A percentile compares a stretch with the other conserved stretches of the same genome.
Conservation (phyloP, 2,888 invertebrate species). For the Silvanus unidentatus region DNA sequence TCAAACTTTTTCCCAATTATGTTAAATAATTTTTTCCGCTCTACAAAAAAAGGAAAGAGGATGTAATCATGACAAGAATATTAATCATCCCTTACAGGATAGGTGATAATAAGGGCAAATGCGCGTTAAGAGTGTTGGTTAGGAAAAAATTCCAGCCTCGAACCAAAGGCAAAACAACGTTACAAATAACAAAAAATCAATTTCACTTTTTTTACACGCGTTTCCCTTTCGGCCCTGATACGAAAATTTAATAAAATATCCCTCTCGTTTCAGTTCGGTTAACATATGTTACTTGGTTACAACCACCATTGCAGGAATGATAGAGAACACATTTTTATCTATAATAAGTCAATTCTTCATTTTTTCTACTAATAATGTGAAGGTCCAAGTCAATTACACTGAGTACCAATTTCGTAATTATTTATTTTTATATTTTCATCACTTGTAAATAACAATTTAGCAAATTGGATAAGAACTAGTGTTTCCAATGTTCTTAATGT, state of each 20-base stretch:
- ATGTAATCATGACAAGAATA: conserved; percentile 1
- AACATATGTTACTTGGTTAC: conserved; percentile 11
- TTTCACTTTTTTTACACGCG: not conserved
- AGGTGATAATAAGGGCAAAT: not conserved
- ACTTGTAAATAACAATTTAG: conserved; percentile 4
- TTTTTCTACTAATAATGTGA: conserved; percentile 9
- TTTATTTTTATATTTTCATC: conserved; percentile 6
- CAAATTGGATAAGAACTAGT: conserved; percentile 5
- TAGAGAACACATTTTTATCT: conserved; percentile 7
- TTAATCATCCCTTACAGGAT: not conserved
- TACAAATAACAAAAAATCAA: not conserved
- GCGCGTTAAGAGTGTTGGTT: too few relatives aligned
- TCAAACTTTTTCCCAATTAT: too few relatives aligned
- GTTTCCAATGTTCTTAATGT: too few relatives aligned
- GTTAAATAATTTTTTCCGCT: too few relatives aligned
- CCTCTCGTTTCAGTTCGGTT: not conserved
- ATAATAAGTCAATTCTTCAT: conserved; percentile 8
- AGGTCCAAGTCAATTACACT: not conserved
- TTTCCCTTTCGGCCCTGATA: not conserved
- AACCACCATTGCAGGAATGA: too few relatives aligned
- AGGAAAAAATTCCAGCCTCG: not conserved
- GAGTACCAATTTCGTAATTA: conserved; percentile 10
- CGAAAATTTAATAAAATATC: conserved; percentile 1
- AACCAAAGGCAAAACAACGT: not conserved
- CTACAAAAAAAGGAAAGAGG: not conserved